Percentiles rank a stretch among this genome's conserved stretches.
These are phyloP conservation scores for Galagoides demidoff DNA, from an alignment of 2,797 vertebrate species.

Conservation along the genomic window DNA sequence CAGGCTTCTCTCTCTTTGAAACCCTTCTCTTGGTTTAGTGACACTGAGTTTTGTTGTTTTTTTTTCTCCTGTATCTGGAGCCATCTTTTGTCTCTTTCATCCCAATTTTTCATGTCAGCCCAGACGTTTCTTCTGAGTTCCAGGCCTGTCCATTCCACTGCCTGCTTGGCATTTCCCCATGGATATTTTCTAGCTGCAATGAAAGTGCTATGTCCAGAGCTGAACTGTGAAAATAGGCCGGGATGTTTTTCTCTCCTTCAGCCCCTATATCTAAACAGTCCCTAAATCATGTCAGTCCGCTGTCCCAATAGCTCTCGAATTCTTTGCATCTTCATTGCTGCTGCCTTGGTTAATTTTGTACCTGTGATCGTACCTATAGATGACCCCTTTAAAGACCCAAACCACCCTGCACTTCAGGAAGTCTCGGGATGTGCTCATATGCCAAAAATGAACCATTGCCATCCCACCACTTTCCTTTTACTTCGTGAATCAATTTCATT, in stretches of 20 bases:
- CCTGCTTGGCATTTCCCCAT: neutral
- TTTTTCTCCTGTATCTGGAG: neutral
- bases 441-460: neutral
- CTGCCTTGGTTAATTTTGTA: neutral
- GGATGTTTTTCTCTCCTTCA: neutral
- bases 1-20: neutral
- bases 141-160: neutral
- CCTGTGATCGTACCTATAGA: neutral
- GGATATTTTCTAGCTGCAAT: neutral
- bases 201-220: neutral
- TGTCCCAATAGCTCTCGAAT: neutral
- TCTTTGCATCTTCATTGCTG: neutral
- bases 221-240: neutral
- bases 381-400: conserved; percentile 19
- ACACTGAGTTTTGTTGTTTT: neutral
- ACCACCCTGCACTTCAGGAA: neutral
- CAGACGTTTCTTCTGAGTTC: neutral
- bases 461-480: neutral
- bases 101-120: neutral
- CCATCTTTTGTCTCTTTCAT: neutral
- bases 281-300: neutral
- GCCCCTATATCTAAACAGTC: neutral
- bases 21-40: neutral
- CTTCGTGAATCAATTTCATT: neutral
- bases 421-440: neutral